Evolutionary conservation across 2,113 vertebrate species (phyloP).

Genomic region (Eulacestoma nigropectus): DNA sequence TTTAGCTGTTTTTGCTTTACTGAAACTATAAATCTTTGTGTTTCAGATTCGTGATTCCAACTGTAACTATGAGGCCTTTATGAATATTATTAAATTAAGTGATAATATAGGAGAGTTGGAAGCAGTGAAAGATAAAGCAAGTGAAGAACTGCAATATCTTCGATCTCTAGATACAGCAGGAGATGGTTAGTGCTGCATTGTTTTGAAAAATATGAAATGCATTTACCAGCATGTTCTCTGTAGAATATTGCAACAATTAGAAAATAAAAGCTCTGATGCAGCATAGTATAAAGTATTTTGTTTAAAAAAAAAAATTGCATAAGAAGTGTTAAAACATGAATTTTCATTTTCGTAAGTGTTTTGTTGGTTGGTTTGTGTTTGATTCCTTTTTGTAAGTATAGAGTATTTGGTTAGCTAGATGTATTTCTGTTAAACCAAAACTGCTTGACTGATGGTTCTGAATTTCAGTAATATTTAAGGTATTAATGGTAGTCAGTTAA

Average conservation of each 20-base stretch:
- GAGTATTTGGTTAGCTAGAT: not conserved
- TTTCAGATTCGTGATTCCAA: slow-evolving; percentile 93
- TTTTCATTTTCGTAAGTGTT: not conserved
- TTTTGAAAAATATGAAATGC: not conserved
- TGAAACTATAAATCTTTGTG: not conserved
- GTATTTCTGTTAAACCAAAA: not conserved
- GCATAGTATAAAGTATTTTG: not conserved
- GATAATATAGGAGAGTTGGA: slow-evolving; percentile 91
- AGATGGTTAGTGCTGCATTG: slow-evolving; percentile 80
- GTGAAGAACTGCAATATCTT: slow-evolving; percentile 95
- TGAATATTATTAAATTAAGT: slow-evolving; percentile 98
- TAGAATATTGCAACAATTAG: not conserved
- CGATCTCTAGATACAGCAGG: slow-evolving; percentile 96
- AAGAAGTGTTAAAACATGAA: not conserved
- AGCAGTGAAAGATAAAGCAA: slow-evolving; percentile 94
- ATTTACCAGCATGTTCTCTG: not conserved
- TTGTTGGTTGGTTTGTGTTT: not conserved
- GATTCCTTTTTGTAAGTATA: not conserved
- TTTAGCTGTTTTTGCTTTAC: not conserved
- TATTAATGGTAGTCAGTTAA: not conserved
- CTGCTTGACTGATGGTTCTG: not conserved
- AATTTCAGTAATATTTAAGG: not conserved
- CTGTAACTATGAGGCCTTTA: slow-evolving; percentile 99
- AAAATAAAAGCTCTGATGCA: not conserved
- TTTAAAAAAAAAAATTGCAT: not conserved